phyloP scores from a whole-genome alignment of 1,140 invertebrate species.

The Cydia splendana region DNA sequence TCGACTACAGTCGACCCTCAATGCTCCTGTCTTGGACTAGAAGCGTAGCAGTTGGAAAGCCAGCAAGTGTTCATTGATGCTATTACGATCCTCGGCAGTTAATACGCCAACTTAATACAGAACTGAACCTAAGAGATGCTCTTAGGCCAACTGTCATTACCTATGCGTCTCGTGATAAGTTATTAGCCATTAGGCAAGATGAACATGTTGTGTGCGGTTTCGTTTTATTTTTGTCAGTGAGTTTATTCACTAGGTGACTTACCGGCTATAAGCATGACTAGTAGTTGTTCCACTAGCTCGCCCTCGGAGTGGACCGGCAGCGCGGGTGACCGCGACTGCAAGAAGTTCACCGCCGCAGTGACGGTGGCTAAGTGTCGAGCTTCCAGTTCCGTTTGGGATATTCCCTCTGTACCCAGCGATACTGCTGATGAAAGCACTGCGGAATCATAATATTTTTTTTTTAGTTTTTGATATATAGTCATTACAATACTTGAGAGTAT shows the following conservation, averaged over 20 bases:
- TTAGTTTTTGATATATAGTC: not conserved
- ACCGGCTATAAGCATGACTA: constrained; percentile 52
- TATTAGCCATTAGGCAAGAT: too few relatives aligned
- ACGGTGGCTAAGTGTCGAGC: constrained; percentile 50
- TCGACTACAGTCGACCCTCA: too few relatives aligned
- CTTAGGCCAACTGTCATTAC: too few relatives aligned
- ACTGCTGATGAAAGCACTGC: constrained; percentile 59
- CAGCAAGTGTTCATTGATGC: too few relatives aligned
- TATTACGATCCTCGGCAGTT: too few relatives aligned
- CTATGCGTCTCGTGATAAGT: too few relatives aligned
- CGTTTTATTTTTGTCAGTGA: too few relatives aligned
- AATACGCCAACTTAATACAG: too few relatives aligned
- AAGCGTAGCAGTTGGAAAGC: too few relatives aligned
- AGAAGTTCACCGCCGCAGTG: constrained; percentile 54
- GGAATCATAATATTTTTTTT: not conserved
- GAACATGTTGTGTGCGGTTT: too few relatives aligned
- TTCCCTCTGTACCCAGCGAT: constrained; percentile 46
- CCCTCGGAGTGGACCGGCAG: constrained; percentile 48
- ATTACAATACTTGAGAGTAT: not conserved
- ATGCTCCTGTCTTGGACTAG: too few relatives aligned
- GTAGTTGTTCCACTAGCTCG: constrained; percentile 44
- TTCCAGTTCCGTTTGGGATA: constrained; percentile 48
- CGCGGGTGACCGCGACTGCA: constrained; percentile 51
- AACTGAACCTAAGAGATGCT: too few relatives aligned
- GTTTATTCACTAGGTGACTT: not conserved